These are phyloP conservation scores for Puntigrus tetrazona DNA, from an alignment of 2,113 vertebrate species.

Conservation along the genomic window DNA sequence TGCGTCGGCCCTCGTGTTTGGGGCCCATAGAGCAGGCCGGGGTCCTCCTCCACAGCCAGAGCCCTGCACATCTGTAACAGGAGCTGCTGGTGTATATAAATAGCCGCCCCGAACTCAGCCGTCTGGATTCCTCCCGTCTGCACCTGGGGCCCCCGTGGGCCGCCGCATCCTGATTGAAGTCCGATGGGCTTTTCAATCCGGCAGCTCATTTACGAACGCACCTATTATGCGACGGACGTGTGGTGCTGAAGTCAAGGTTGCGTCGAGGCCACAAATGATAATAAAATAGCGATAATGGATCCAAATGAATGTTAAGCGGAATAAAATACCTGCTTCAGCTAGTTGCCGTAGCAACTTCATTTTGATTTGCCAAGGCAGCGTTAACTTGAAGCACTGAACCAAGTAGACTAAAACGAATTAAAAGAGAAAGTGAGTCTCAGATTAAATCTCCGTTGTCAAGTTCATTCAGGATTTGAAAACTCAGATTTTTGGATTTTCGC, in stretches of 20 bases:
- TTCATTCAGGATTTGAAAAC: no score
- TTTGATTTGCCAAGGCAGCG: no score
- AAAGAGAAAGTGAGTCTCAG: no score
- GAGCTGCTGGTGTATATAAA: slow-evolving; percentile 75
- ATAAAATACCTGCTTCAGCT: no score
- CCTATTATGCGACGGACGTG: no score
- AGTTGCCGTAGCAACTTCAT: no score
- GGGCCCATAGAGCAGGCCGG: slow-evolving; percentile 82
- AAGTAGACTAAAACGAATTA: no score
- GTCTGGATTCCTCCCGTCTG: slow-evolving; percentile 65
- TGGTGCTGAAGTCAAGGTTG: not conserved
- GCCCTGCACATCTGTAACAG: slow-evolving; percentile 73
- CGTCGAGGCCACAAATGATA: not conserved
- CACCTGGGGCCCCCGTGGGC: slow-evolving; percentile 36
- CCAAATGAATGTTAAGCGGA: no score
- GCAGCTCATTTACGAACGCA: not conserved
- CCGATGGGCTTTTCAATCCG: not conserved
- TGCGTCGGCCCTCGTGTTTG: slow-evolving; percentile 56
- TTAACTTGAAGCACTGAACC: no score
- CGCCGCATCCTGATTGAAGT: not conserved
- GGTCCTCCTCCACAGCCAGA: slow-evolving; percentile 76
- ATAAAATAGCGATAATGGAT: not conserved
- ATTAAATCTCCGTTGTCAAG: no score
- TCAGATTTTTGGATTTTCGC: no score
- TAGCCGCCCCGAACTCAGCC: slow-evolving; percentile 68